These are phyloP conservation scores for Helarctos malayanus DNA, from an alignment of 2,797 vertebrate species.

Conservation along the genomic window DNA sequence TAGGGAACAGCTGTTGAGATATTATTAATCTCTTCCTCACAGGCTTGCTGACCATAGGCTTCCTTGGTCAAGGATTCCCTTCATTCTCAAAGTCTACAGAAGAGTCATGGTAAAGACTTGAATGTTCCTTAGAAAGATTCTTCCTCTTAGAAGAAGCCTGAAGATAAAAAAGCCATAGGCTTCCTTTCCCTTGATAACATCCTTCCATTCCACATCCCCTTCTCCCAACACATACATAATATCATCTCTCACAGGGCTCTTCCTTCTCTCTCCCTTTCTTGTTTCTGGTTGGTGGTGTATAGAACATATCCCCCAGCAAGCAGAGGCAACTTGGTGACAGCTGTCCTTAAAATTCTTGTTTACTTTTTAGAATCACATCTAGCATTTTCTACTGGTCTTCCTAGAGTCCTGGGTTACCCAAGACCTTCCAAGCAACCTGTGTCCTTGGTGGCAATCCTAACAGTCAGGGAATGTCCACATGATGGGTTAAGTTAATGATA, in stretches of 20 bases:
- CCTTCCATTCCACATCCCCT: not conserved
- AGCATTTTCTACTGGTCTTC: slow-evolving; percentile 31
- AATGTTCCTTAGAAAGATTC: not conserved
- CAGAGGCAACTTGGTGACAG: not conserved
- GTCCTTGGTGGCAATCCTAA: not conserved
- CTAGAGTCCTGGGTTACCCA: not conserved
- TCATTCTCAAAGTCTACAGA: slow-evolving; percentile 16
- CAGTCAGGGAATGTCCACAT: not conserved
- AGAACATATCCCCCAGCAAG: not conserved
- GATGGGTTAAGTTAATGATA: not conserved
- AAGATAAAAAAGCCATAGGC: not conserved
- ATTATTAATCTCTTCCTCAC: slow-evolving; percentile 20
- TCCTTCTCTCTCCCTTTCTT: not conserved
- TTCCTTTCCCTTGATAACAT: not conserved
- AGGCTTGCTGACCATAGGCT: not conserved
- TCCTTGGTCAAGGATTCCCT: slow-evolving; percentile 2
- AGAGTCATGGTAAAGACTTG: not conserved
- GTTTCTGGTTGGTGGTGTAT: not conserved
- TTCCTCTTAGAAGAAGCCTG: slow-evolving; percentile 18
- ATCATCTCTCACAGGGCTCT: not conserved
- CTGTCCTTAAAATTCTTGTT: not conserved
- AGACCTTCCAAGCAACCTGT: not conserved
- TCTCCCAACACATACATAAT: not conserved
- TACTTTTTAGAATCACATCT: slow-evolving; percentile 4
- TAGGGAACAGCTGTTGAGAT: not conserved